Base-by-base conservation (phyloP, 92 coral and sea anemone species). In the Porites evermanni region DNA sequence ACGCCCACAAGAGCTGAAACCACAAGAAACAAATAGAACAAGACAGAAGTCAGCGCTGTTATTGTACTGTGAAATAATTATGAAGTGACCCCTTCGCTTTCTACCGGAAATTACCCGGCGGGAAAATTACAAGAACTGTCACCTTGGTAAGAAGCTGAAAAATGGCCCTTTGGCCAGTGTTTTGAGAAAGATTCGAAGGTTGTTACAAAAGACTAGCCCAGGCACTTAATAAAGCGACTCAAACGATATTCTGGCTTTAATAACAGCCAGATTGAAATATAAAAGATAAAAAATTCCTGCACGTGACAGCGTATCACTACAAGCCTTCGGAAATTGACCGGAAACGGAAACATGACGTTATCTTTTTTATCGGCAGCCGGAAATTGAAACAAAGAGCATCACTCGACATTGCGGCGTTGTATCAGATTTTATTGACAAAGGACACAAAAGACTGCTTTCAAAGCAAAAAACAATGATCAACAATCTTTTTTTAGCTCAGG, bases 351-450 rank as follows among this genome's bases (percentile, higher is more conserved):
- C 69, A 51, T 85, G 88, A 85, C 88, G 88, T 85, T 85, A 77
- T 85, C 88, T 54, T 20, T 29, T 38, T 75, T 86, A 86, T 92
- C 89, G 88, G 95, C 70, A 79, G 84, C 89, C 95, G 95, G 95
- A 92, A 89, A 83, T 80, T 61, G 8, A 18, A 47, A 92, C 95
- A 92, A 92, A 79, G 84, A 77, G 70, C 71, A 73, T 77, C 88
- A 67, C 88, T 85, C 88, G 83, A 76, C 88, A 58, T 78, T 21
- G 24, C 83, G 88, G 87, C 87, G 74, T 83, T 72, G 87, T 65
- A n/a, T 83, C 71, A 47, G 38, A 23, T 74, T 83, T 52, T 83
- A 53, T 83, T 83, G 87, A 83, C 87, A 83, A 74, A 74, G 47
- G 73, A 74, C 23, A 83, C 87, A 83, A 83, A 83, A 74, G 80